Evolutionary conservation across 2,888 invertebrate genomes (phyloP), one percentile per base, ranked within the genome.

Genomic region (Thera britannica): DNA sequence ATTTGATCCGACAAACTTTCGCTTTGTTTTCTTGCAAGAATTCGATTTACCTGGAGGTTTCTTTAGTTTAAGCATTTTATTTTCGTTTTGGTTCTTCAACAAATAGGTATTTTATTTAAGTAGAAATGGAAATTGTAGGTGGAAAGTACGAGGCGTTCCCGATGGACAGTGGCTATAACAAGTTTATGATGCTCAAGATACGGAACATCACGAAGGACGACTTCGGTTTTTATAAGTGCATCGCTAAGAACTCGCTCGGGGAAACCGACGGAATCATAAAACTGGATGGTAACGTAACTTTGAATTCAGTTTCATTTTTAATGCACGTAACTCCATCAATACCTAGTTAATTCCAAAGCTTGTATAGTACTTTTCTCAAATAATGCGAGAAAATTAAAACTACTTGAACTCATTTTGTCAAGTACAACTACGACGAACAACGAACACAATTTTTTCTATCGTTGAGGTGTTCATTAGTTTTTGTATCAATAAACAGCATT

Each of bases 161-260:
- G 60, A 96, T 96, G 90, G 97, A 98, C 94, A 97, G 95, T 87
- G 97, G 97, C 79, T 98, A 98, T 95, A 98, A 97, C 89, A 97
- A 97, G 89, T 97, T 96, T 92, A 98, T 98, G 98, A 97, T 97
- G 95, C 95, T 98, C 82, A 98, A 97, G 94, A 98, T 98, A 83
- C 95, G 97, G 72, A 96, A 96, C 83, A 96, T 98, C 72, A 96
- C 96, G 61, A 95, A 95, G 76, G 95, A 95, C 75, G 98, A 98
- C 92, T 98, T 97, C 84, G 98, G 98, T 67, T 97, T 97, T 76
- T 98, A 98, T 94, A 97, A 97, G 89, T 98, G 98, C 88, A 97
- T 98, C 73, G 98, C 98, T 61, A 98, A 98, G 93, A 98, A 98
- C 90, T 98, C 98, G 44, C 94, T 97, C 49, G 98, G 98, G 62